Conservation (phyloP, 2,797 vertebrate species). For the Australoheros facetus region DNA sequence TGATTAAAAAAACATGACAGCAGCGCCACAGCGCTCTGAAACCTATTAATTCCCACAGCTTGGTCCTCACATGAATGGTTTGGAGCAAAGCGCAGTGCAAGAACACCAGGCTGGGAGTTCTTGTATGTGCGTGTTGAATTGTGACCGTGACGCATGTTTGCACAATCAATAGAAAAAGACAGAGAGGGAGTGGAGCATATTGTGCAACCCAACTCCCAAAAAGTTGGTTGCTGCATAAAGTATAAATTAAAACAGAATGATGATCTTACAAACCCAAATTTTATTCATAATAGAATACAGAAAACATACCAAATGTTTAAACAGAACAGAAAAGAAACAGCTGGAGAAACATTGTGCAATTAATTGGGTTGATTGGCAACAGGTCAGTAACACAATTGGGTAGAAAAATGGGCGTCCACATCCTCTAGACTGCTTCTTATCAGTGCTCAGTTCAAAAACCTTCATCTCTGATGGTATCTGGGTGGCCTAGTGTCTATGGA, state of each 20-base stretch:
- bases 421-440: too few species aligned
- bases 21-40: not conserved
- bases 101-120: too few species aligned
- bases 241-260: too few species aligned
- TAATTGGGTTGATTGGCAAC: not conserved
- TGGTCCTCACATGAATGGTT: too few species aligned
- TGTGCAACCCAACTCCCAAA: not conserved
- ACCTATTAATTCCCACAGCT: not conserved
- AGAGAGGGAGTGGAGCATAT: not conserved
- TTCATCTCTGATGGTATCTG: too few species aligned
- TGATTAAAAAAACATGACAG: not conserved
- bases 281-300: not conserved
- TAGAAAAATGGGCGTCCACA: too few species aligned
- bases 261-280: too few species aligned
- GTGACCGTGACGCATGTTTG: not conserved
- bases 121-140: not conserved
- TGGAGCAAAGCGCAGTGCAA: too few species aligned
- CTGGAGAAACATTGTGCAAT: not conserved
- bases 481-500: too few species aligned
- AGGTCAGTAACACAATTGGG: not conserved
- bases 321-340: not conserved
- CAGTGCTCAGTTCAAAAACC: too few species aligned
- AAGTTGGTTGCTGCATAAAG: not conserved
- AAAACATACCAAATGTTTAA: not conserved
- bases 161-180: not conserved